These are phyloP conservation scores for Cerastis rubricosa DNA, from an alignment of 2,888 invertebrate genomes.

Conservation along the genomic window DNA sequence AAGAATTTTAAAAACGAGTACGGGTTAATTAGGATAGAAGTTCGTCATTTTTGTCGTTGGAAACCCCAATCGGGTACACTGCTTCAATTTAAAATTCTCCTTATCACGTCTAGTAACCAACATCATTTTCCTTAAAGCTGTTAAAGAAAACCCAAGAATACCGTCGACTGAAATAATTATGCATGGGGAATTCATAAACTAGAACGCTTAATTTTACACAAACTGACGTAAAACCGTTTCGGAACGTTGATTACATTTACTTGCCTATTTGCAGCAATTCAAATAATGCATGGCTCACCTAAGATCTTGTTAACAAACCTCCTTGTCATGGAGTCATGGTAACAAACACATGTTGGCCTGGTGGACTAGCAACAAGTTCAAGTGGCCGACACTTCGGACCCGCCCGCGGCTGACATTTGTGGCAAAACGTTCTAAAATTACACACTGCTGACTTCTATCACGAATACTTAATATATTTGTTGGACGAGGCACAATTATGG, in stretches of 20 bases:
- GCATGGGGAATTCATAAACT: slow-evolving; percentile 3
- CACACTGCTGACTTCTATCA: slow-evolving; percentile 78
- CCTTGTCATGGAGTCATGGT: slow-evolving; percentile 8
- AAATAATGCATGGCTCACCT: slow-evolving; percentile 5
- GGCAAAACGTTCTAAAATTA: slow-evolving; percentile 82
- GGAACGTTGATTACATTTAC: slow-evolving; percentile 21
- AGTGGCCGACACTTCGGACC: slow-evolving; percentile 50
- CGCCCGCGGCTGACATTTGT: slow-evolving; percentile 73
- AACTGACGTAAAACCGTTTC: slow-evolving; percentile 16
- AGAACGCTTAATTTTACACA: background rate
- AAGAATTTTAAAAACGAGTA: background rate
- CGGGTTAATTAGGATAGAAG: background rate
- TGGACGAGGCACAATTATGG: slow-evolving; percentile 81
- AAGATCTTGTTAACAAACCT: slow-evolving; percentile 35
- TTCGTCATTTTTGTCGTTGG: background rate
- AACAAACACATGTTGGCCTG: slow-evolving; percentile 43
- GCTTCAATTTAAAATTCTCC: slow-evolving; percentile 10
- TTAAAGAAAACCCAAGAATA: slow-evolving; percentile 10
- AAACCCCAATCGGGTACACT: background rate
- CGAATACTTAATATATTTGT: slow-evolving; percentile 86
- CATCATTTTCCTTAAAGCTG: slow-evolving; percentile 11
- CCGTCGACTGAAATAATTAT: background rate
- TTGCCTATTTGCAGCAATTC: slow-evolving; percentile 16
- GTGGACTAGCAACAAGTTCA: slow-evolving; percentile 62
- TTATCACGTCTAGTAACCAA: slow-evolving; percentile 10